Evolutionary conservation across 1,140 invertebrate species (phyloP).

Genomic region (Aricia agestis): DNA sequence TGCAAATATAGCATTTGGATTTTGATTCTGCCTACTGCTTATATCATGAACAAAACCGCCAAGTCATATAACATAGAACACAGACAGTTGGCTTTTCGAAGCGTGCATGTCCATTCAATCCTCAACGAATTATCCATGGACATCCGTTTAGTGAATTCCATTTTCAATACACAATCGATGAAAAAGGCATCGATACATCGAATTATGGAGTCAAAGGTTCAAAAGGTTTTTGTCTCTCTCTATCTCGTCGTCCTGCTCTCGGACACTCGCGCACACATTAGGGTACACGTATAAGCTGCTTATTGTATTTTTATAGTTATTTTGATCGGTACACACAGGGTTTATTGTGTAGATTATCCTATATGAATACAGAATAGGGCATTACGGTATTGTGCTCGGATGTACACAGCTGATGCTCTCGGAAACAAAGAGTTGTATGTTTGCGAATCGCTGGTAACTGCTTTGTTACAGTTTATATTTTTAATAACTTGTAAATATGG

Average conservation of each 20-base stretch:
- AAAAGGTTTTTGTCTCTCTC: slow-evolving; percentile 28
- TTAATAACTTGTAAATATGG: slow-evolving; percentile 52
- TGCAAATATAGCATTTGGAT: no score
- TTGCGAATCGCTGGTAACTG: slow-evolving; percentile 55
- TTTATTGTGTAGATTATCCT: slow-evolving; percentile 69
- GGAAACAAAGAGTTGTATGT: slow-evolving; percentile 48
- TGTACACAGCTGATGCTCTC: slow-evolving; percentile 64
- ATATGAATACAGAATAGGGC: slow-evolving; percentile 65
- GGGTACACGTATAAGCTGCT: slow-evolving; percentile 66
- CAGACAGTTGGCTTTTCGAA: neutral
- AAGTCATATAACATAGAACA: neutral
- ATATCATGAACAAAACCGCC: no score
- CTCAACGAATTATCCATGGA: neutral
- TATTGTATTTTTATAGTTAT: slow-evolving; percentile 75
- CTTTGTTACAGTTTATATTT: slow-evolving; percentile 43
- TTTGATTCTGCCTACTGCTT: no score
- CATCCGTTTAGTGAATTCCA: neutral
- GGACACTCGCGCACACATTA: slow-evolving; percentile 49
- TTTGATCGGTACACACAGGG: slow-evolving; percentile 65
- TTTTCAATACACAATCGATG: slow-evolving; percentile 17
- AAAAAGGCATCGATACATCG: slow-evolving; percentile 26
- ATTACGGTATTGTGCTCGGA: slow-evolving; percentile 51
- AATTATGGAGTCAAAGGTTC: slow-evolving; percentile 47
- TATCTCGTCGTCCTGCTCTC: slow-evolving; percentile 28
- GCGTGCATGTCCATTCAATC: neutral